Evolutionary conservation across 2,797 vertebrate genomes (phyloP).

Genomic region (Protonibea diacanthus): DNA sequence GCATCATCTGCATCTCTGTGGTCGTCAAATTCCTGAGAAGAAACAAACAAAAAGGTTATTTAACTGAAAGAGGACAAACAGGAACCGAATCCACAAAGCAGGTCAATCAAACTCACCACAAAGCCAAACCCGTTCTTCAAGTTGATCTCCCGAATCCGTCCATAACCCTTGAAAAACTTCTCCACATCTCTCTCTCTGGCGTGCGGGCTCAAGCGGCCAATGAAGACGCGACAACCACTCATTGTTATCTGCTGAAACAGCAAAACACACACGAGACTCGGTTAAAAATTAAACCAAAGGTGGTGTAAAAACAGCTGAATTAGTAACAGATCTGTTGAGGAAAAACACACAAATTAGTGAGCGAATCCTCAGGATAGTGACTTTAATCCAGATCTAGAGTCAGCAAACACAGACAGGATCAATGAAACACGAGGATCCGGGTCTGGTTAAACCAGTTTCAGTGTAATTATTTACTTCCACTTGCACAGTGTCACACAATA

Average conservation of each 20-base stretch:
- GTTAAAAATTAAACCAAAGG: slow-evolving; percentile 7
- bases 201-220: slow-evolving; percentile 93
- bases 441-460: slow-evolving; percentile 17
- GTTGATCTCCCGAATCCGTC: slow-evolving; percentile 93
- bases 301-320: neutral
- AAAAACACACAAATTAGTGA: neutral
- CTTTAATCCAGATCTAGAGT: neutral
- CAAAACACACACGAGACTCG: neutral
- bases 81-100: accelerated
- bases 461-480: neutral
- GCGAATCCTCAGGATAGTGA: neutral
- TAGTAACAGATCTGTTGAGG: slow-evolving; percentile 3
- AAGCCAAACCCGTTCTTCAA: slow-evolving; percentile 96
- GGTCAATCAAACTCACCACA: slow-evolving; percentile 85
- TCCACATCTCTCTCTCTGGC: slow-evolving; percentile 94
- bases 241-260: slow-evolving; percentile 66
- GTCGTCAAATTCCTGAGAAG: slow-evolving; percentile 92
- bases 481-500: neutral
- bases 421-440: neutral
- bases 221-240: slow-evolving; percentile 95
- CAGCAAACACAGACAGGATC: neutral
- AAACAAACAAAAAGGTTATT: neutral
- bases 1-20: slow-evolving; percentile 95
- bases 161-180: slow-evolving; percentile 97
- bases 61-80: neutral